phyloP scores from a whole-genome alignment of 2,113 vertebrate species.

The Penelope pileata region DNA sequence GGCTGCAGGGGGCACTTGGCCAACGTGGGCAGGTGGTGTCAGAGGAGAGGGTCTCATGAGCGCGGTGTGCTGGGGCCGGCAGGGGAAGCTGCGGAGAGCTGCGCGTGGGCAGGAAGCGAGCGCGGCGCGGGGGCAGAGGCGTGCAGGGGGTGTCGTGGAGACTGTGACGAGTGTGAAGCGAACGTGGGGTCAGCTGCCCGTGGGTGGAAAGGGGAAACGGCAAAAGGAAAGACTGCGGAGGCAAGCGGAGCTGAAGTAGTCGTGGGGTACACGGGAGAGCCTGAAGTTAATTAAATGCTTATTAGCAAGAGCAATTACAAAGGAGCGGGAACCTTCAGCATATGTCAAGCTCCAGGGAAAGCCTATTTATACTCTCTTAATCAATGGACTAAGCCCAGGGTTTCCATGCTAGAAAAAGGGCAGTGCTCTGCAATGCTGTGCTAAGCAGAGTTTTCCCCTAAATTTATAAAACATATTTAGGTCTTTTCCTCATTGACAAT shows the following conservation, averaged over 20 bases:
- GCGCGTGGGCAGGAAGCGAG: neutral
- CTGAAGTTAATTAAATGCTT: neutral
- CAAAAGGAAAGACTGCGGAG: constrained; percentile 19
- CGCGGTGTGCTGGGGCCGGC: fast-evolving
- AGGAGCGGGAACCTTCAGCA: neutral
- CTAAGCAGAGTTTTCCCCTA: neutral
- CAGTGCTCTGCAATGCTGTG: neutral
- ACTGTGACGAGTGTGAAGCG: neutral
- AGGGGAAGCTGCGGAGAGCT: neutral
- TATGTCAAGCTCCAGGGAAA: neutral
- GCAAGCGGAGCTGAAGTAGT: neutral
- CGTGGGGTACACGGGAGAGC: neutral
- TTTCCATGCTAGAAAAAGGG: neutral
- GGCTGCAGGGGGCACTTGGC: fast-evolving
- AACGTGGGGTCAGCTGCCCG: neutral
- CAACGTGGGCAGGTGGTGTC: fast-evolving
- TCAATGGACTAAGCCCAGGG: fast-evolving
- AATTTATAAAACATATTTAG: constrained; percentile 1
- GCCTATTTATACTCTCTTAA: neutral
- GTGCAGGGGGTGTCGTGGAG: constrained; percentile 2
- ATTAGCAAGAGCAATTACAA: neutral
- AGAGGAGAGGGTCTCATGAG: fast-evolving
- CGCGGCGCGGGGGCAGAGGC: neutral
- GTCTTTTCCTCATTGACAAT: constrained; percentile 50
- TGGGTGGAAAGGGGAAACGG: constrained; percentile 36